Conservation (phyloP, 2,113 vertebrate species). For the Saguinus imperator region DNA sequence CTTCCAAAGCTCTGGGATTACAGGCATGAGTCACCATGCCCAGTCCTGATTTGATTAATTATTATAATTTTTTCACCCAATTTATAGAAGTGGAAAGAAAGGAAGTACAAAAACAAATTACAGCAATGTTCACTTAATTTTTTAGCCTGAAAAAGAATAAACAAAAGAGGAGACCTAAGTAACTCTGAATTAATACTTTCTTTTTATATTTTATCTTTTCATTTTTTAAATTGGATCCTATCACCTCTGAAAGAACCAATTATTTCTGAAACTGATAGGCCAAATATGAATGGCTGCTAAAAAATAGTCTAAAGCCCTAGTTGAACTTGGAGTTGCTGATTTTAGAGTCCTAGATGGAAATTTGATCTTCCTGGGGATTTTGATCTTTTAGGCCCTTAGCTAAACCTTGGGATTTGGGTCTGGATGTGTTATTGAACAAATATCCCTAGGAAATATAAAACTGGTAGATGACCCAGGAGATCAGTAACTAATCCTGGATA, state of each 20-base stretch:
- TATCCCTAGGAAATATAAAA: slow-evolving; percentile 23
- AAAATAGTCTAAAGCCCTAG: background rate
- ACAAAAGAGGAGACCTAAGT: slow-evolving; percentile 4
- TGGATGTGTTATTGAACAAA: background rate
- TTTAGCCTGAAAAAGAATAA: slow-evolving; percentile 48
- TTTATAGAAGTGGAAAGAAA: slow-evolving; percentile 22
- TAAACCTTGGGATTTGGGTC: slow-evolving; percentile 3
- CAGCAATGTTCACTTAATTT: background rate
- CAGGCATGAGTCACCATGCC: background rate
- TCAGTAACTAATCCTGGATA: background rate
- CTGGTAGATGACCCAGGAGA: background rate
- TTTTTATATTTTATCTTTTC: no score
- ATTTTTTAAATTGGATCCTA: no score
- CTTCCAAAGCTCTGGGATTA: background rate
- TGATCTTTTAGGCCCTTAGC: background rate
- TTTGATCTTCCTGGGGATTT: slow-evolving; percentile 19
- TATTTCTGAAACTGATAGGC: background rate
- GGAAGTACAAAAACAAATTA: background rate
- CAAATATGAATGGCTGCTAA: slow-evolving; percentile 8
- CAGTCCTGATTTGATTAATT: slow-evolving; percentile 25
- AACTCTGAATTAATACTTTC: slow-evolving; percentile 23
- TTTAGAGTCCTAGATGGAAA: slow-evolving; percentile 33
- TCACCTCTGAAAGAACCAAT: background rate
- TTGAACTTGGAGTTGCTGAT: slow-evolving; percentile 24
- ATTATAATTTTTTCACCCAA: background rate